A percentile compares a stretch with the other conserved stretches of the same genome.
phyloP scores from a whole-genome alignment of 1,140 invertebrate species.

The Diuraphis noxia region DNA sequence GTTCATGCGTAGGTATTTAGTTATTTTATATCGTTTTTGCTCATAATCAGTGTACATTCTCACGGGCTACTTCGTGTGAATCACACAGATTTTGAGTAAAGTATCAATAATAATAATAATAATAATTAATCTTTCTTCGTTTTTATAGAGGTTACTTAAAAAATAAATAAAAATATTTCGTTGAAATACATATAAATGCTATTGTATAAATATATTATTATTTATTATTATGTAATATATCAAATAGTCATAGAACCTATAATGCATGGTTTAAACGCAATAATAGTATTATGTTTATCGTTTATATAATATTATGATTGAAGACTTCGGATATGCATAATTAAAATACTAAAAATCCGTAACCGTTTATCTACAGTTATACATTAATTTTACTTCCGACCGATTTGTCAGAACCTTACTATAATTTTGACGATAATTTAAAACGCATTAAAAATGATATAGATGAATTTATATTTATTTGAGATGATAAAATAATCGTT shows the following conservation, averaged over 20 bases:
- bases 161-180: neutral
- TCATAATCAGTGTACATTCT: neutral
- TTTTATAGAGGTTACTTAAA: neutral
- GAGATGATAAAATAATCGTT: neutral
- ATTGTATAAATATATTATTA: neutral
- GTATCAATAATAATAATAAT: neutral
- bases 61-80: slow-evolving; percentile 41
- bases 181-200: neutral
- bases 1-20: neutral
- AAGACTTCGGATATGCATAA: neutral
- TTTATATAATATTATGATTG: neutral
- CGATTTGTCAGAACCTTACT: neutral
- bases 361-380: neutral
- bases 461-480: neutral
- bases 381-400: neutral
- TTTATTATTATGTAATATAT: neutral
- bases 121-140: neutral
- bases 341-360: neutral
- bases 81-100: neutral
- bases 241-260: neutral
- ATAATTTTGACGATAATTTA: neutral
- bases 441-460: neutral
- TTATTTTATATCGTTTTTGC: slow-evolving; percentile 20
- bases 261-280: neutral
- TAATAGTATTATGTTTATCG: neutral